These are phyloP conservation scores for Corbicula japonica DNA, from an alignment of 2,888 invertebrate genomes.

Conservation along the genomic window DNA sequence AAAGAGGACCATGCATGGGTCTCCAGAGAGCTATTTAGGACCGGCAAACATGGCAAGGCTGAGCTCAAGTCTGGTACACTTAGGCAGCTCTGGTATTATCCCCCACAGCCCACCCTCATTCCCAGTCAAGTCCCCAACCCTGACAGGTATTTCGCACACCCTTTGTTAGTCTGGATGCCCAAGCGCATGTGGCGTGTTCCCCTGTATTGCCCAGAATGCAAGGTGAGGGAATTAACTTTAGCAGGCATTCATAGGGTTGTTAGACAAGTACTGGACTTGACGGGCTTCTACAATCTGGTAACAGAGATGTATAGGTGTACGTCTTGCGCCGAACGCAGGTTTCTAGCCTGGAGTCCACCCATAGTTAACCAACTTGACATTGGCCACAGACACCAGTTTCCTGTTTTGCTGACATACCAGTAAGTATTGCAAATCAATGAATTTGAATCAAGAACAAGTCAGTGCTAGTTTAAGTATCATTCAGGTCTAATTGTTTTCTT, in stretches of 20 bases:
- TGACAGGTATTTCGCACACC: slow-evolving; percentile 53
- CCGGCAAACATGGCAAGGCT: too few species aligned
- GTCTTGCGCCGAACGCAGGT: slow-evolving; percentile 5
- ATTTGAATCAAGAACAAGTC: background rate
- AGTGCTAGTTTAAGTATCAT: too few species aligned
- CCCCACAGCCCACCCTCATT: slow-evolving; percentile 46
- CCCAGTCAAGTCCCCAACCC: slow-evolving; percentile 21
- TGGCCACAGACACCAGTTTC: slow-evolving; percentile 57
- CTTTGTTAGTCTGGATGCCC: slow-evolving; percentile 60
- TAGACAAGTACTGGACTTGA: slow-evolving; percentile 60
- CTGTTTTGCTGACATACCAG: slow-evolving; percentile 57
- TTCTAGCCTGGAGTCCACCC: slow-evolving; percentile 40
- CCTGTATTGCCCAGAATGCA: slow-evolving; percentile 27
- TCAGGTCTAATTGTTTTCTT: background rate
- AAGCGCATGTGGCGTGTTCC: slow-evolving; percentile 35
- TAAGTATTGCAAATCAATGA: slow-evolving; percentile 14
- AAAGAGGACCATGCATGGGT: slow-evolving; percentile 48
- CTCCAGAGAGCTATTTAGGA: slow-evolving; percentile 33
- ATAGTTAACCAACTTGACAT: slow-evolving; percentile 61
- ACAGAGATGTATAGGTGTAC: slow-evolving; percentile 56
- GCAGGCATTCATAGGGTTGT: slow-evolving; percentile 50
- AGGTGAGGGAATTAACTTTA: slow-evolving; percentile 21
- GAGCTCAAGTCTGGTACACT: background rate
- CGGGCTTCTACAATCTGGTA: slow-evolving; percentile 49
- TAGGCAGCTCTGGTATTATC: slow-evolving; percentile 47